Base-by-base conservation (phyloP, 2,113 vertebrate genomes). In the Engystomops pustulosus region DNA sequence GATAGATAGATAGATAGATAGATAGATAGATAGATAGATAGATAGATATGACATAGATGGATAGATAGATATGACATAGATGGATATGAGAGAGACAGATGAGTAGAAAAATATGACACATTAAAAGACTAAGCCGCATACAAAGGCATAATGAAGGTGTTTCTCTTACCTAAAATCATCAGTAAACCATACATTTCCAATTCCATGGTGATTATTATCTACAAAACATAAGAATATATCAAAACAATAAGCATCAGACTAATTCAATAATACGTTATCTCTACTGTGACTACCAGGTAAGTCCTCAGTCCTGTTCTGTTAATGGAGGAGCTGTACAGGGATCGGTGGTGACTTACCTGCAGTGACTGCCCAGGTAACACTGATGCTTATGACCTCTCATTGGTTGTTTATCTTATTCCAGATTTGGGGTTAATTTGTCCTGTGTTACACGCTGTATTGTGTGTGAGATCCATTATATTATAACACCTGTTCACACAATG, bases 401-500 rank as follows among this genome's bases (percentile, higher is more conserved):
- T 18, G 5, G 25, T 0, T 17, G 14, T 34, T 32, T 62, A 27
- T 62, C 58, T 11, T 30, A 4, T 27, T 47, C 45, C n/a, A 17
- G 23, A 72, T 44, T 27, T 10, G 23, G 27, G n/a, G 38, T 72
- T 72, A 45, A 45, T 45, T 72, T 72, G 38, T 23, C 69, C 17
- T 12, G 12, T 44, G 9, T 45, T 34, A 8, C n/a, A 6, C 47
- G 14, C 20, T 47, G 41, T 8, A 72, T 72, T 72, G 69, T 72
- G 20, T 27, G n/a, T 45, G n/a, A 38, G 41, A 27, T 25, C 14
- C 4, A 17, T 45, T 12, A 23, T 71, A 5, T 25, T 20, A 2
- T 27, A n/a, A 6, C 38, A 72, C 38, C 38, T 72, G 44, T 72
- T 72, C 44, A 14, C 69, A 72, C 69, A 72, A 72, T 32, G 60